Conservation (phyloP, 2,888 invertebrate genomes). For the Reticulitermes lucifugus region DNA sequence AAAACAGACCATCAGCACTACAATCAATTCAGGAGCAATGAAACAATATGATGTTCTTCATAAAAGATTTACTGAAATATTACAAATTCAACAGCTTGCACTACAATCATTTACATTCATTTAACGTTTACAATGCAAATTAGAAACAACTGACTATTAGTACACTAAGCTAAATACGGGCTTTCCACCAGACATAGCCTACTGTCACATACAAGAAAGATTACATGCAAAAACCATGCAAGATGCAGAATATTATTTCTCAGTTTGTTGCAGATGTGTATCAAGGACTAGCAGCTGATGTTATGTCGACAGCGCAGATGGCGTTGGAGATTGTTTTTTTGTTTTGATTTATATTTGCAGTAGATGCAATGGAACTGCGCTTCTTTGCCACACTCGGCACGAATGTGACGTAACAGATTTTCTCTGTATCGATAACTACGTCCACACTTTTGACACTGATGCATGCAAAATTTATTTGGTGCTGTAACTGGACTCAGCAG, state of each 20-base stretch:
- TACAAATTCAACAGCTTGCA: too few relatives aligned
- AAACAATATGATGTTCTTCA: too few relatives aligned
- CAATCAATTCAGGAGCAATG: too few relatives aligned
- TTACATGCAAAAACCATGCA: too few relatives aligned
- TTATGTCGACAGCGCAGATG: conserved; percentile 36
- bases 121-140: too few relatives aligned
- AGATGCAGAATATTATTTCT: conserved; percentile 33
- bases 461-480: conserved; percentile 5
- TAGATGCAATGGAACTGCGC: conserved; percentile 80
- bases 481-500: conserved; percentile 3
- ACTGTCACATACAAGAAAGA: too few relatives aligned
- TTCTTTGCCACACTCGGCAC: conserved; percentile 80
- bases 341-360: conserved; percentile 63
- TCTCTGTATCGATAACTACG: conserved; percentile 63
- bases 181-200: too few relatives aligned
- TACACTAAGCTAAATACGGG: too few relatives aligned
- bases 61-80: too few relatives aligned
- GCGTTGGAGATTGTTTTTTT: neutral
- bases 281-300: neutral
- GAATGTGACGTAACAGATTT: conserved; percentile 72
- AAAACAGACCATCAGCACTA: too few relatives aligned
- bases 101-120: too few relatives aligned
- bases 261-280: conserved; percentile 7
- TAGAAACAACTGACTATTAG: too few relatives aligned
- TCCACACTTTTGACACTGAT: conserved; percentile 60